Conservation (phyloP, 2,797 vertebrate genomes). For the Periparus ater region DNA sequence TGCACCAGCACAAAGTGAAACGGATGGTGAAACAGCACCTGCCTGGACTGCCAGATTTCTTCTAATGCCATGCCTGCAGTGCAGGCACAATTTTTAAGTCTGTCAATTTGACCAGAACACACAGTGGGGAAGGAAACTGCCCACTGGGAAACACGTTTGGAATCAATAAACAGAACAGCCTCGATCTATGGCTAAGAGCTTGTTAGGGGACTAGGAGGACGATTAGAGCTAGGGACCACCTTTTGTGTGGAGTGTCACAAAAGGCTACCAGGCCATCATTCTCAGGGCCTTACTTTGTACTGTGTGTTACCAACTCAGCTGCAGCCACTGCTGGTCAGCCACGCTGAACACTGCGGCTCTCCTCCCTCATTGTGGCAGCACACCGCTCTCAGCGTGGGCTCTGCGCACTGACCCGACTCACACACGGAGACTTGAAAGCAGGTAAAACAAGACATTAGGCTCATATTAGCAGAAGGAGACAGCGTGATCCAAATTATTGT, state of each 20-base stretch:
- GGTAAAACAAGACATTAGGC: slow-evolving; percentile 38
- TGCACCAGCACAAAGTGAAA: fast-evolving
- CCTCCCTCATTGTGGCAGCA: neutral
- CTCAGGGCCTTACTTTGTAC: neutral
- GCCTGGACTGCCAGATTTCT: neutral
- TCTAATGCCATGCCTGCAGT: neutral
- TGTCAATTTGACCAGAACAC: neutral
- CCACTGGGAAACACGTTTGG: fast-evolving
- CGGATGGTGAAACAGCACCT: fast-evolving
- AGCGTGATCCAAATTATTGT: slow-evolving; percentile 37
- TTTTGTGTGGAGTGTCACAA: neutral
- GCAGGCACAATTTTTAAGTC: neutral
- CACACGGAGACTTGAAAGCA: slow-evolving; percentile 11
- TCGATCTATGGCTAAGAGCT: neutral
- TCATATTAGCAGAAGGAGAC: slow-evolving; percentile 47
- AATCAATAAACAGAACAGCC: neutral
- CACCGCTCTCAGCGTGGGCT: neutral
- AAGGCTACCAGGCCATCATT: neutral
- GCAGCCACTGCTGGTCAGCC: fast-evolving
- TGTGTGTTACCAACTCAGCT: fast-evolving
- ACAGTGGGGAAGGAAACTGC: neutral
- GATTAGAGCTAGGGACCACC: neutral
- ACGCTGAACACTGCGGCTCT: neutral
- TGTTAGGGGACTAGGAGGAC: neutral
- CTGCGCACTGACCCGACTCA: slow-evolving; percentile 1